phyloP scores from a whole-genome alignment of 2,113 vertebrate genomes.

The Urocitellus parryii region DNA sequence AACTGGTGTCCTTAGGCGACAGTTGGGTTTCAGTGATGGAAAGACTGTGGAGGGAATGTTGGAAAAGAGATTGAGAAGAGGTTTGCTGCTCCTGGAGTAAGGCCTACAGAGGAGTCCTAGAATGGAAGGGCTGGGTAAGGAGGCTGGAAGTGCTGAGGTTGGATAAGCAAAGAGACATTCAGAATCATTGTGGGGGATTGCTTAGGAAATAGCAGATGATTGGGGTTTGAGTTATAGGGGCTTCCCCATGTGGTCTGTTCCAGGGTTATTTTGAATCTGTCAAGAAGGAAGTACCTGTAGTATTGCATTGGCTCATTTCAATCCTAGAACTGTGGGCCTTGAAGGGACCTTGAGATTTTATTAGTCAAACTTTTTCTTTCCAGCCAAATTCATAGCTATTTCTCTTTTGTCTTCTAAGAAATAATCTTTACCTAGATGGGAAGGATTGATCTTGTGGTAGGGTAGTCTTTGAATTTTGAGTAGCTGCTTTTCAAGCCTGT shows the following conservation, averaged over 20 bases:
- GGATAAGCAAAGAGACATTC: not conserved
- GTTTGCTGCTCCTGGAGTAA: not conserved
- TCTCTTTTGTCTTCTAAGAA: not conserved
- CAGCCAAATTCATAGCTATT: not conserved
- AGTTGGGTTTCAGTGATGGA: not conserved
- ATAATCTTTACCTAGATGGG: not conserved
- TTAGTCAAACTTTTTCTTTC: constrained; percentile 11
- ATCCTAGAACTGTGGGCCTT: not conserved
- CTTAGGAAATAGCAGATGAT: not conserved
- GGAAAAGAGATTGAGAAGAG: not conserved
- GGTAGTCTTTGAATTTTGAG: not conserved
- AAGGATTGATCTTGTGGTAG: not conserved
- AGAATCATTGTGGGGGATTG: not conserved
- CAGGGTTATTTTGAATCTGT: constrained; percentile 26
- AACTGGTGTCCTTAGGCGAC: not conserved
- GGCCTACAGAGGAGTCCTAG: not conserved
- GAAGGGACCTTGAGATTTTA: not conserved
- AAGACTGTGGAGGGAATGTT: not conserved
- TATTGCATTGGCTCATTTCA: not conserved
- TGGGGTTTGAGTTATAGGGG: not conserved
- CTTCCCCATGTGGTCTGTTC: not conserved
- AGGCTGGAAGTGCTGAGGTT: not conserved
- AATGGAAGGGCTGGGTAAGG: not conserved
- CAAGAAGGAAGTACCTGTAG: not conserved
- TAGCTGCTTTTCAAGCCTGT: constrained; percentile 1